Percentiles rank a stretch among this genome's conserved stretches.
Conservation (phyloP, 2,113 vertebrate species). For the Chroicocephalus ridibundus region DNA sequence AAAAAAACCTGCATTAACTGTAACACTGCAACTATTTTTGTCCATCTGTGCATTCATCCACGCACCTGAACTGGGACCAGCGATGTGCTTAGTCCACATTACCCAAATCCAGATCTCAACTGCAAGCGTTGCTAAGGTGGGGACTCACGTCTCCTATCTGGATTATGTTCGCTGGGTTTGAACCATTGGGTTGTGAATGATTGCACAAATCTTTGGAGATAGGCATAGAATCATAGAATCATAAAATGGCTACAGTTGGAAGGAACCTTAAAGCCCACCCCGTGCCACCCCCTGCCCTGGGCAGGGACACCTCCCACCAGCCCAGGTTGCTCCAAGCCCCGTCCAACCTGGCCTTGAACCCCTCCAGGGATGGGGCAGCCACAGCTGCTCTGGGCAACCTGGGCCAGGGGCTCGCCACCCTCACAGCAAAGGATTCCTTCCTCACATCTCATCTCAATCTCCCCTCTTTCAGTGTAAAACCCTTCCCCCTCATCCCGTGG, state of each 20-base stretch:
- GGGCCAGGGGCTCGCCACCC: neutral
- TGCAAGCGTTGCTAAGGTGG: neutral
- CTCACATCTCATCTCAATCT: neutral
- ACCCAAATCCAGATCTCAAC: neutral
- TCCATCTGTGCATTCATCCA: too few relatives aligned
- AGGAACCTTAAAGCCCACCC: neutral
- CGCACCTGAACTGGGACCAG: neutral
- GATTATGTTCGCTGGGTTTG: neutral
- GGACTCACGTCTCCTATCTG: accelerated
- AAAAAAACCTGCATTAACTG: neutral
- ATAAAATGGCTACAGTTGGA: neutral
- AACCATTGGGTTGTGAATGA: accelerated
- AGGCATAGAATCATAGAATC: neutral
- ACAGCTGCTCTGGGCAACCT: neutral
- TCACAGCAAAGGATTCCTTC: neutral
- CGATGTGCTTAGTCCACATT: neutral
- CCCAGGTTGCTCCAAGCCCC: neutral
- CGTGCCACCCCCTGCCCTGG: neutral
- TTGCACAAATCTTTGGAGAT: neutral
- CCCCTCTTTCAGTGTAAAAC: neutral
- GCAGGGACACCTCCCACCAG: neutral
- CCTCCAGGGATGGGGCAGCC: neutral
- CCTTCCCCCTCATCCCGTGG: accelerated
- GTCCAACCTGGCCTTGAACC: neutral
- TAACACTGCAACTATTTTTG: neutral